Evolutionary conservation across 2,888 invertebrate species (phyloP).

Genomic region (Parnassius apollo): DNA sequence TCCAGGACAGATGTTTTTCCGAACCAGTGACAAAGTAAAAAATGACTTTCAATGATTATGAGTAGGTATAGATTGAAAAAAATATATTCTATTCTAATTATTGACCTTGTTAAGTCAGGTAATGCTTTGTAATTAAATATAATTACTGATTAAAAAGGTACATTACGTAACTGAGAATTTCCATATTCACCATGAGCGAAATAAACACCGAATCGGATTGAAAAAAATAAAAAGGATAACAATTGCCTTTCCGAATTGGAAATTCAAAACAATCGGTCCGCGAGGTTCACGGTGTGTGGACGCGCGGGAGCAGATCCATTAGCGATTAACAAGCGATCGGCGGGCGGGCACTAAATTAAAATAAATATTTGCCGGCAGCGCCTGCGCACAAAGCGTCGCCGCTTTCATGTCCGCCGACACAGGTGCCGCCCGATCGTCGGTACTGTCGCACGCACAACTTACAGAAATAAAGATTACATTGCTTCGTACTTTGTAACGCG

Average conservation of each 20-base stretch:
- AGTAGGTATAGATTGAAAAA: too few species aligned
- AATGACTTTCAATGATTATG: too few species aligned
- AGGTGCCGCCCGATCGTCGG: constrained; percentile 63
- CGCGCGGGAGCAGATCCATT: constrained; percentile 69
- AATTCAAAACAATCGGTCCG: constrained; percentile 37
- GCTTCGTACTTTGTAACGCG: not conserved
- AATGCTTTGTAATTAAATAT: too few species aligned
- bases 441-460: constrained; percentile 34
- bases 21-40: too few species aligned
- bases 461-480: constrained; percentile 12
- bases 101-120: too few species aligned
- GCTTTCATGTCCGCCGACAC: constrained; percentile 74
- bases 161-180: constrained; percentile 5
- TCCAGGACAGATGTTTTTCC: too few species aligned
- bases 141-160: too few species aligned
- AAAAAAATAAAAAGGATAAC: constrained; percentile 23
- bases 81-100: too few species aligned
- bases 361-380: constrained; percentile 78
- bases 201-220: constrained; percentile 30
- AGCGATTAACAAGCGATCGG: constrained; percentile 76
- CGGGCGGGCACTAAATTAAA: constrained; percentile 76
- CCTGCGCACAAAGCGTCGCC: constrained; percentile 57
- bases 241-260: constrained; percentile 30
- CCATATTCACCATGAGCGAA: constrained; percentile 20
- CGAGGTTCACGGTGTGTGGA: constrained; percentile 37